Base-by-base conservation (phyloP, 2,888 invertebrate genomes). In the Agrotis ipsilon region DNA sequence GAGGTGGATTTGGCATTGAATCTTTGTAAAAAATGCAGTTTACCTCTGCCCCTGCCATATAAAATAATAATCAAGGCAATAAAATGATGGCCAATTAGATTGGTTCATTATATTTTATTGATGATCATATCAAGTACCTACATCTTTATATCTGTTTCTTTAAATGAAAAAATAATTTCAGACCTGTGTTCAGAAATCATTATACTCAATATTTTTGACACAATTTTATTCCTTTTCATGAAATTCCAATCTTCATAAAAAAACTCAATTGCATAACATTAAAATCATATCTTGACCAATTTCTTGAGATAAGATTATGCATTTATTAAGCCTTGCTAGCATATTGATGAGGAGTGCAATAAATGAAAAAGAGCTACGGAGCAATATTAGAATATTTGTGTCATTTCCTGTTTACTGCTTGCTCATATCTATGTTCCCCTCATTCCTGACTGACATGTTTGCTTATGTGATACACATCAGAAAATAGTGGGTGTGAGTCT, bases 321-420 rank as follows among this genome's bases (percentile, higher is more conserved):
- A 55, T 13, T 59, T 5, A 60, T 60, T 27, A 60, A 5, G 48
- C 21, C 7, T 51, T 51, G 16, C 51, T 32, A 57, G 24, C 19
- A 0, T 32, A 27, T 19, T 5, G n/a, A n/a, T 27, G 48, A 49
- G 16, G 4, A 19, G 24, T 9, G 14, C 5, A 16, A 11, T 16
- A n/a, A 9, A 52, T 24, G 61, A 32, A 49, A n/a, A 51, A 63
- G 9, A 39, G 21, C n/a, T n/a, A 18, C 14, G 6, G 9, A 39
- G n/a, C n/a, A 24, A 11, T 48, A 39, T 39, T 55, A 55, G 14
- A 55, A 66, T 1, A 24, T 66, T 27, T 32, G 1, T 64, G 13
- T 46, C n/a, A 46, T 48, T 67, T 43, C 48, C 39, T 67, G 55
- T 68, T 46, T 65, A 24, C 21, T 21, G 16, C 46, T 65, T 18